Percentiles rank a stretch among this genome's conserved stretches.
These are phyloP conservation scores for Hydriomena furcata DNA, from an alignment of 2,888 invertebrate species.

Conservation along the genomic window DNA sequence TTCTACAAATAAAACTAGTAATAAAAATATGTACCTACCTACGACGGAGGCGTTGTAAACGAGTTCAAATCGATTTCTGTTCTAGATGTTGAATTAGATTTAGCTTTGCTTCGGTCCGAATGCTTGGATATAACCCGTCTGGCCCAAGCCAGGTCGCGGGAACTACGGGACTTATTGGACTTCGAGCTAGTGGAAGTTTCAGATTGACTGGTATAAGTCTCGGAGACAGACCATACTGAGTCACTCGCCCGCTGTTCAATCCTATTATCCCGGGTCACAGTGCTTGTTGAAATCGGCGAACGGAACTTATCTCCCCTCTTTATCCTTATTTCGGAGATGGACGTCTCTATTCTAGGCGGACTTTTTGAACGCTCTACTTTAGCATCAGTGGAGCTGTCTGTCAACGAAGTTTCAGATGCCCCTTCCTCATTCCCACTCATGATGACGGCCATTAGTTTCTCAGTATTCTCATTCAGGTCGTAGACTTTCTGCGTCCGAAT, in stretches of 20 bases:
- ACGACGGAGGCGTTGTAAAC: constrained; percentile 52
- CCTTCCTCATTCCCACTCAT: constrained; percentile 56
- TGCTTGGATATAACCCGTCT: constrained; percentile 56
- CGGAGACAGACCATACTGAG: constrained; percentile 51
- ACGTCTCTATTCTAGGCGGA: constrained; percentile 66
- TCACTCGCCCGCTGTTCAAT: constrained; percentile 48
- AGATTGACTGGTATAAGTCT: constrained; percentile 47
- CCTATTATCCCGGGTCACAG: constrained; percentile 41
- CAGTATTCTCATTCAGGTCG: constrained; percentile 68
- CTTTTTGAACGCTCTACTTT: constrained; percentile 42
- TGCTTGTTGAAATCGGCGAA: constrained; percentile 51
- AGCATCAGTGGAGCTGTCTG: constrained; percentile 23
- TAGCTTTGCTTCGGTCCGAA: constrained; percentile 28
- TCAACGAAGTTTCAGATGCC: constrained; percentile 30
- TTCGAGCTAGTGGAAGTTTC: constrained; percentile 54
- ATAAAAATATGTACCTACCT: constrained; percentile 42
- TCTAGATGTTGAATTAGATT: constrained; percentile 42
- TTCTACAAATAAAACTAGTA: constrained; percentile 51
- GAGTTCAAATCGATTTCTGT: constrained; percentile 57
- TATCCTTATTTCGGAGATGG: constrained; percentile 61
- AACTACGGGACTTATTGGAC: constrained; percentile 48
- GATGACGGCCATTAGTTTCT: constrained; percentile 64
- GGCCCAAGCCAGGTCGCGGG: constrained; percentile 64
- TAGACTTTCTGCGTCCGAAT: constrained; percentile 60
- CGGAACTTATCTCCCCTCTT: constrained; percentile 38